Percentiles rank a stretch among this genome's conserved stretches.
phyloP scores from a whole-genome alignment of 2,888 invertebrate genomes.

The Latheticus oryzae region DNA sequence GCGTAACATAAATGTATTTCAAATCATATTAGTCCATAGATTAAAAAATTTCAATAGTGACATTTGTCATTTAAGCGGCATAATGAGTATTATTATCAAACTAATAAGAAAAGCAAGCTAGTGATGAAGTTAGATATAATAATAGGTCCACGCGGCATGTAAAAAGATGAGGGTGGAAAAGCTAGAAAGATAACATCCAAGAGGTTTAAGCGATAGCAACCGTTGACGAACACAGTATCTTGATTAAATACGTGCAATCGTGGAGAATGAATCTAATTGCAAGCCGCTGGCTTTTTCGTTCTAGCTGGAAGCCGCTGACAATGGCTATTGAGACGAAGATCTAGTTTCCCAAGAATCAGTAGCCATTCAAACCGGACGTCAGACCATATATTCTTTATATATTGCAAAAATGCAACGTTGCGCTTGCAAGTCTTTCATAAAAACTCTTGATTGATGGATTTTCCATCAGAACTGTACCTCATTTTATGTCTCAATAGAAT shows the following conservation, averaged over 20 bases:
- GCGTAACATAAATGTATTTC: conserved; percentile 29
- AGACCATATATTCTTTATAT: conserved; percentile 24
- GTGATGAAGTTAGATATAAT: conserved; percentile 31
- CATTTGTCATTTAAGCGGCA: conserved; percentile 19
- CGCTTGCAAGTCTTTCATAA: conserved; percentile 23
- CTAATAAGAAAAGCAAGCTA: conserved; percentile 34
- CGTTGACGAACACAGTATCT: conserved; percentile 41
- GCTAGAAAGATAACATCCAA: conserved; percentile 38
- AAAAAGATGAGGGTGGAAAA: conserved; percentile 32
- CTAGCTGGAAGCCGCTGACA: conserved; percentile 33
- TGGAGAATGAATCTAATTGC: conserved; percentile 42
- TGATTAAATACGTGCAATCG: conserved; percentile 45
- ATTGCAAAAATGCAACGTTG: conserved; percentile 32
- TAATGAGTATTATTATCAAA: conserved; percentile 27
- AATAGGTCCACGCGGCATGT: conserved; percentile 30
- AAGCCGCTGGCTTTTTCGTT: conserved; percentile 34
- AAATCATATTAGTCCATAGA: conserved; percentile 19
- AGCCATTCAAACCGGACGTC: conserved; percentile 24
- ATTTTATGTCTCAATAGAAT: conserved; percentile 23
- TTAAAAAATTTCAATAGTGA: conserved; percentile 9
- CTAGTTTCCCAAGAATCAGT: conserved; percentile 21
- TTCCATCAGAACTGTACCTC: conserved; percentile 14
- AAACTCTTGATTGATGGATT: conserved; percentile 35
- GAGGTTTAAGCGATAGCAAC: conserved; percentile 38
- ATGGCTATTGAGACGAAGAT: conserved; percentile 33